Conservation (phyloP, 2,797 vertebrate species). For the Alauda arvensis region DNA sequence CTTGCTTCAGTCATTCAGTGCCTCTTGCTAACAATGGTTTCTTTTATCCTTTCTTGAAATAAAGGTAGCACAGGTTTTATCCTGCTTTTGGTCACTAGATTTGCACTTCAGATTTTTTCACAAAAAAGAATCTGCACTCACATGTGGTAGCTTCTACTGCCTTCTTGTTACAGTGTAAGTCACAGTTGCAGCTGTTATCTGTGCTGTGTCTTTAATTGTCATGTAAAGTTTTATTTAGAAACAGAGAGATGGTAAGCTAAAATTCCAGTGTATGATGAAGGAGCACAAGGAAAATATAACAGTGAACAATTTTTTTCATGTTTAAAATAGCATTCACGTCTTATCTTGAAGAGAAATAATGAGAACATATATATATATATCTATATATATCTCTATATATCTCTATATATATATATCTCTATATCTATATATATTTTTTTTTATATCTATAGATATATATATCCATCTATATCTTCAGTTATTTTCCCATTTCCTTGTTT, state of each 20-base stretch:
- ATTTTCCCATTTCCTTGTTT: neutral
- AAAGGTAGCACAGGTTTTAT: neutral
- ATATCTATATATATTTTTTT: neutral
- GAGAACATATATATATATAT: neutral
- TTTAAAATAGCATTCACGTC: neutral
- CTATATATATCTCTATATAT: no score
- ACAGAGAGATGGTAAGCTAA: neutral
- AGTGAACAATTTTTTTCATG: neutral
- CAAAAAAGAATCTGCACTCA: neutral
- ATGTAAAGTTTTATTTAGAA: conserved; percentile 15
- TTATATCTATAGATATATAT: no score
- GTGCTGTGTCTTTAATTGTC: neutral
- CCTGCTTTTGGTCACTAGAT: neutral
- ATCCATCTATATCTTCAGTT: neutral
- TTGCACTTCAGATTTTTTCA: neutral
- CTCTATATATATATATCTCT: neutral
- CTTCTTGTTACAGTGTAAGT: neutral
- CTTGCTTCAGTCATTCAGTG: neutral
- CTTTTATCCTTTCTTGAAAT: neutral
- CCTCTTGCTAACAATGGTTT: neutral
- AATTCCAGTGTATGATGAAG: neutral
- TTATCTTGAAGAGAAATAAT: neutral
- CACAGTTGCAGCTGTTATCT: neutral
- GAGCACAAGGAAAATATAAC: neutral
- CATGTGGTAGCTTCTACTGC: neutral